Percentiles rank a stretch among this genome's conserved stretches.
Conservation (phyloP, 1,140 invertebrate genomes). For the Grapholita molesta region DNA sequence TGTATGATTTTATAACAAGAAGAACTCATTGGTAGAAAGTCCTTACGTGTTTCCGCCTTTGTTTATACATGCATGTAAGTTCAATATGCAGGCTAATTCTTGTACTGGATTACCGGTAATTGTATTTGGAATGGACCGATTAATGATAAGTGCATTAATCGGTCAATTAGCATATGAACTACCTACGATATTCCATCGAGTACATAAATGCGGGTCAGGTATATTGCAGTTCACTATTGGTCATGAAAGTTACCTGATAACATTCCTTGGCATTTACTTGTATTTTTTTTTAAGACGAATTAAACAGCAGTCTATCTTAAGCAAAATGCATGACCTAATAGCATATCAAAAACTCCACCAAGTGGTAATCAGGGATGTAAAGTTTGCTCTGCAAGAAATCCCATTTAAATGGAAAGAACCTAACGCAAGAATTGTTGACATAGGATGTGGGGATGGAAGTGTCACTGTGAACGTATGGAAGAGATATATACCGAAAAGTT, state of each 20-base stretch:
- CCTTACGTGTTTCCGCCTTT: neutral
- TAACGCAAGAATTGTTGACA: neutral
- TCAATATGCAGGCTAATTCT: neutral
- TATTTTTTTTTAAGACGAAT: neutral
- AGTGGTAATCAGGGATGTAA: neutral
- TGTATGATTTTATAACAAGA: neutral
- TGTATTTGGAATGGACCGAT: neutral
- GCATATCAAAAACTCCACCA: neutral
- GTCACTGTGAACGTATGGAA: neutral
- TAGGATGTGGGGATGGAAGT: slow-evolving; percentile 1
- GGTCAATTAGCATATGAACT: neutral
- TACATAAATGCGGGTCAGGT: neutral
- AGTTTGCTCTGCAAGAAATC: neutral
- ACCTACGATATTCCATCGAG: neutral
- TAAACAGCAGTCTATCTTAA: neutral
- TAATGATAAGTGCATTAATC: neutral
- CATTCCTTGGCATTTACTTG: neutral
- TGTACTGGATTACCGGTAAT: neutral
- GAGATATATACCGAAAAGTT: neutral
- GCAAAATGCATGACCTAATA: neutral
- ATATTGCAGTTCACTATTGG: neutral
- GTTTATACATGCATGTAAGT: neutral
- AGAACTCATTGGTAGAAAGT: neutral
- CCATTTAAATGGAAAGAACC: slow-evolving; percentile 7
- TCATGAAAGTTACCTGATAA: neutral